These are phyloP conservation scores for Gallirallus australis DNA, from an alignment of 2,797 vertebrate species.

Conservation along the genomic window DNA sequence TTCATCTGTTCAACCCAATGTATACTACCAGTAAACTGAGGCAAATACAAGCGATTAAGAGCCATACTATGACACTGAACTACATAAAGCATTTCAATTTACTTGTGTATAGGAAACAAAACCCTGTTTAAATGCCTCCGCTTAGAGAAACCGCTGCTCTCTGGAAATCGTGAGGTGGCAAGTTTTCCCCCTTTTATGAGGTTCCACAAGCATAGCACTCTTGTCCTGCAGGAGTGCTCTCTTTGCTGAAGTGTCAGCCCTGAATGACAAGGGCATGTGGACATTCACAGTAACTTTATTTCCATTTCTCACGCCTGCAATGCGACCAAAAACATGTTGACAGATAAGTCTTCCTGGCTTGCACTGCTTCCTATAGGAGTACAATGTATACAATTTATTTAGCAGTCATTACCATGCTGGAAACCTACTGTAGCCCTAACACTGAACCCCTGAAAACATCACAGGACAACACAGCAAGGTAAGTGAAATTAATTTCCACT, in stretches of 20 bases:
- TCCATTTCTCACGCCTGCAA: background rate
- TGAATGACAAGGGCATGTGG: background rate
- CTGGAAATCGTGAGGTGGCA: background rate
- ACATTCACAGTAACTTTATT: constrained; percentile 26
- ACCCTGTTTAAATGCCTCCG: background rate
- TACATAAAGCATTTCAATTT: constrained; percentile 44
- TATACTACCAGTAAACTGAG: constrained; percentile 30
- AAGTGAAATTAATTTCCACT: constrained; percentile 52
- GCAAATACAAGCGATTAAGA: constrained; percentile 32
- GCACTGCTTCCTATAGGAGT: constrained; percentile 39
- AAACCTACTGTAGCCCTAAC: background rate
- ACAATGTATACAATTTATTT: constrained; percentile 30
- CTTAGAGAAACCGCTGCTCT: background rate
- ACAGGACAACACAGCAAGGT: background rate
- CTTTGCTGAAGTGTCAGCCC: constrained; percentile 17
- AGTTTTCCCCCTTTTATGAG: background rate
- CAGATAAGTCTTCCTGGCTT: constrained; percentile 24
- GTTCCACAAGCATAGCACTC: constrained; percentile 4
- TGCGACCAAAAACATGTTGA: background rate
- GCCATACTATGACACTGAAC: background rate
- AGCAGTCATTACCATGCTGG: background rate
- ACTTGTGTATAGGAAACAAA: background rate
- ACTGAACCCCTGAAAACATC: constrained; percentile 23
- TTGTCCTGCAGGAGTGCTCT: constrained; percentile 56
- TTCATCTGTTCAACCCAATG: constrained; percentile 25